Evolutionary conservation across 2,888 invertebrate genomes (phyloP).

Genomic region (Microctonus aethiopoides): DNA sequence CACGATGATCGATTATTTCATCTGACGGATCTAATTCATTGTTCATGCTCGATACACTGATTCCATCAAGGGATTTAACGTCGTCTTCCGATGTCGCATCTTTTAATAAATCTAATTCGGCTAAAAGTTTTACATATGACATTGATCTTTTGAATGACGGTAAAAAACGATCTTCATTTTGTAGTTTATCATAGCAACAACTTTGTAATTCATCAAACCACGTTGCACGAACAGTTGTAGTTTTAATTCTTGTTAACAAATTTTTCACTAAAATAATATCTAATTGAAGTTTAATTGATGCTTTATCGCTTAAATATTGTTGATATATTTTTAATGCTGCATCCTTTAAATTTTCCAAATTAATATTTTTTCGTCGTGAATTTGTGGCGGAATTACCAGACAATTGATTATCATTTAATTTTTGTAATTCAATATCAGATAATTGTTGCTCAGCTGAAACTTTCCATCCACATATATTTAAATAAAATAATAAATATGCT

Average conservation of each 20-base stretch:
- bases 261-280: slow-evolving; percentile 73
- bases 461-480: slow-evolving; percentile 77
- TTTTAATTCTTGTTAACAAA: slow-evolving; percentile 73
- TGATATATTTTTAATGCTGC: slow-evolving; percentile 81
- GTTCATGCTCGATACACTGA: slow-evolving; percentile 68
- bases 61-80: slow-evolving; percentile 70
- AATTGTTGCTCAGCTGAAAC: slow-evolving; percentile 80
- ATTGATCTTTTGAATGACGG: slow-evolving; percentile 76
- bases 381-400: slow-evolving; percentile 33
- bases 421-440: slow-evolving; percentile 70
- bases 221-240: slow-evolving; percentile 74
- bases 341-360: slow-evolving; percentile 70
- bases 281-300: slow-evolving; percentile 73
- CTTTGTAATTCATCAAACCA: slow-evolving; percentile 89
- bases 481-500: slow-evolving; percentile 80
- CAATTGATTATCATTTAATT: slow-evolving; percentile 61
- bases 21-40: slow-evolving; percentile 59
- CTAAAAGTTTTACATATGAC: slow-evolving; percentile 77
- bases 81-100: slow-evolving; percentile 72
- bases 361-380: slow-evolving; percentile 54
- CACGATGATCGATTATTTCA: slow-evolving; percentile 48
- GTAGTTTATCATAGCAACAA: slow-evolving; percentile 73
- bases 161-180: slow-evolving; percentile 73
- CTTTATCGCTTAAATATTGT: slow-evolving; percentile 81
- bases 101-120: slow-evolving; percentile 77